Base-by-base conservation (phyloP, 2,113 vertebrate species). In the Cyanoderma ruficeps region DNA sequence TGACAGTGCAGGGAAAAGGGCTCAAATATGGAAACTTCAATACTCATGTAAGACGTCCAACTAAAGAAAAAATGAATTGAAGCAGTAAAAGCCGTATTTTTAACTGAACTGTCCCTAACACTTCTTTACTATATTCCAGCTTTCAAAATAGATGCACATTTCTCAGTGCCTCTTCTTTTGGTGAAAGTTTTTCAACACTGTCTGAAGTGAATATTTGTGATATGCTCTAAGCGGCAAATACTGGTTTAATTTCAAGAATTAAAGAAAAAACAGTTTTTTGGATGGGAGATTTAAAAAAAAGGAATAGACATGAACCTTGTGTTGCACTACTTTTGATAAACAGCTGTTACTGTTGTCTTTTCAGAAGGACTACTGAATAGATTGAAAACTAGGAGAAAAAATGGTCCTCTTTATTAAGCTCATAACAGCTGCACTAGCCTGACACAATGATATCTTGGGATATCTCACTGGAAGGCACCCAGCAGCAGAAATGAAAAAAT, bases 401-500 rank as follows among this genome's bases (percentile, higher is more conserved):
- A 83, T 12, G 2, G 10, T 63, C n/a, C 14, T 88, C 39, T 80
- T 83, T 86, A 83, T 86, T 91, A 84, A 89, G 53, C 20, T 83
- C 3, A 0, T 78, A 81, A 88, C 90, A 94, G 90, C 83, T 96
- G 88, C 71, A 49, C 88, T 90, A 81, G 71, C 33, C 79, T 93
- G 68, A 75, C 56, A 39, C 60, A 71, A 13, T 42, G 59, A 42
- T 90, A 92, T 80, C 64, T 93, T 63, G 22, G 59, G 63, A 83
- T 90, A 28, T 81, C 47, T 91, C 37, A 23, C 30, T 94, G 82
- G 75, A 95, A 87, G 42, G 53, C 57, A 78, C 44, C 44, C 70
- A 85, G 53, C 44, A 95, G 60, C 52, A 90, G 55, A 57, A 67
- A 63, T 74, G 55, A 80, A 94, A 89, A 93, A 88, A 74, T 86